These are phyloP conservation scores for Aphidoletes aphidimyza DNA, from an alignment of 2,888 invertebrate genomes.

Conservation along the genomic window DNA sequence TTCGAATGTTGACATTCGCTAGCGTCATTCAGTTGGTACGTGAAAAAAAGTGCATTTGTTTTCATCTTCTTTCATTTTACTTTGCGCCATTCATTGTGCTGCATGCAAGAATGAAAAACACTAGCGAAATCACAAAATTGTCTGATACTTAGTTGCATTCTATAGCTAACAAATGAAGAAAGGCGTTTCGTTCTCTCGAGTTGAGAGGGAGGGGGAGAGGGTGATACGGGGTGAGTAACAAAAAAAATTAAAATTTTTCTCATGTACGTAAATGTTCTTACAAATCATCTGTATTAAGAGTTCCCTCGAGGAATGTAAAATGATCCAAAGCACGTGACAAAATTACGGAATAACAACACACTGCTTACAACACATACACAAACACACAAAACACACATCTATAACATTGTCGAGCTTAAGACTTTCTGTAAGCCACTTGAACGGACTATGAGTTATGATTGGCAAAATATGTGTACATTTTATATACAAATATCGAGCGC, in stretches of 20 bases:
- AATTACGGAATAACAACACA: constrained; percentile 51
- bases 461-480: constrained; percentile 42
- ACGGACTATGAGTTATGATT: constrained; percentile 47
- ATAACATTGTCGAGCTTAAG: neutral
- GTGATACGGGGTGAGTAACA: neutral
- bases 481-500: constrained; percentile 28
- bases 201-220: neutral
- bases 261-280: constrained; percentile 55
- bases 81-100: neutral
- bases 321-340: constrained; percentile 56
- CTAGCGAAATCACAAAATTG: constrained; percentile 5
- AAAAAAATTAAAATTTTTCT: constrained; percentile 54
- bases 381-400: neutral
- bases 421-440: constrained; percentile 46
- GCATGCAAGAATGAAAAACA: constrained; percentile 14
- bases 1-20: neutral
- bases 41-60: constrained; percentile 12
- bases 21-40: neutral
- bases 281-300: constrained; percentile 56
- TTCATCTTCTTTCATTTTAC: no score
- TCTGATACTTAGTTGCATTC: constrained; percentile 23
- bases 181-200: neutral
- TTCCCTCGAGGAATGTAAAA: constrained; percentile 55
- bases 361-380: neutral
- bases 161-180: neutral